Conservation (phyloP, 2,888 invertebrate species). For the Pachliopta kotzebuea region DNA sequence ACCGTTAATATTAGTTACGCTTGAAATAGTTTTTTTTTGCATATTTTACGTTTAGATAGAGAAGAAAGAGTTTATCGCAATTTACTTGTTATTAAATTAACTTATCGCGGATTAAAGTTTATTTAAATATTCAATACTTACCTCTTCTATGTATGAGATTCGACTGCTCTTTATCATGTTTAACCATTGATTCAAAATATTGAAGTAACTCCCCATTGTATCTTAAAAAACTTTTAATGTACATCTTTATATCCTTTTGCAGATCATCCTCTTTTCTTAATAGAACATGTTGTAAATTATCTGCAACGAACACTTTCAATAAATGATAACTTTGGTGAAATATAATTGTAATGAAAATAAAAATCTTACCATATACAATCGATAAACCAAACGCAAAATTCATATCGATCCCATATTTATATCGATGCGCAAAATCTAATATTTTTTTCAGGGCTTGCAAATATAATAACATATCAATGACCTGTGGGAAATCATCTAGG, state of each 20-base stretch:
- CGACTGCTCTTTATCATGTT: slow-evolving; percentile 6
- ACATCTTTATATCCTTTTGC: slow-evolving; percentile 15
- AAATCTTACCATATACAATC: slow-evolving; percentile 49
- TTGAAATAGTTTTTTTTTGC: too few relatives aligned
- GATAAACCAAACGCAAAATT: slow-evolving; percentile 54
- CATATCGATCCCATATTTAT: slow-evolving; percentile 45
- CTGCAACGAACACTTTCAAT: background rate
- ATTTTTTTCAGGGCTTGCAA: slow-evolving; percentile 41
- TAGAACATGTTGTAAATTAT: slow-evolving; percentile 35
- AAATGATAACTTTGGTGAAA: background rate
- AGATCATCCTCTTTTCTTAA: slow-evolving; percentile 28
- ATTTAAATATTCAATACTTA: slow-evolving; percentile 3
- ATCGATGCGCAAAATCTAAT: slow-evolving; percentile 39
- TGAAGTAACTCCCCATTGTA: slow-evolving; percentile 20
- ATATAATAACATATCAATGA: slow-evolving; percentile 44
- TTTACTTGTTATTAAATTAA: background rate
- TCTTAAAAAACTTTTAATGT: slow-evolving; percentile 15
- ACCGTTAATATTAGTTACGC: too few relatives aligned
- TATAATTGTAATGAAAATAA: slow-evolving; percentile 2
- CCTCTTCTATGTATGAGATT: slow-evolving; percentile 12
- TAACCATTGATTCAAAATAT: slow-evolving; percentile 20
- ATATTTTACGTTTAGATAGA: too few relatives aligned
- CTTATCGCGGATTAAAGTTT: slow-evolving; percentile 1
- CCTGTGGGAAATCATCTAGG: slow-evolving; percentile 38
- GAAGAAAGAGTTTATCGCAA: too few relatives aligned